Base-by-base conservation (phyloP, 2,113 vertebrate genomes). In the Rhinogobius similis region DNA sequence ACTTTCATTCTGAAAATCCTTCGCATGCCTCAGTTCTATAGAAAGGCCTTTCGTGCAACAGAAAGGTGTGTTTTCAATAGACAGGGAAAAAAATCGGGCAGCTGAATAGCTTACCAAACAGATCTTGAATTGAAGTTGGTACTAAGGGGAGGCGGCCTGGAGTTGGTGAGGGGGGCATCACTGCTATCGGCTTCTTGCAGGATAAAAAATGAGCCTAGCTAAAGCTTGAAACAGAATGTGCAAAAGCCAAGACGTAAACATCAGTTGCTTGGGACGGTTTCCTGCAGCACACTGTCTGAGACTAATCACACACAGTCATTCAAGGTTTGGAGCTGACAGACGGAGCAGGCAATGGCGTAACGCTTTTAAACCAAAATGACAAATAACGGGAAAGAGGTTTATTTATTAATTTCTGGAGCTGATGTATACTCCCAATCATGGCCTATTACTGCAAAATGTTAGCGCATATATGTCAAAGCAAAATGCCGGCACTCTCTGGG, bases 51-150 rank as follows among this genome's bases (percentile, higher is more conserved):
- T 79, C 67, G 65, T 72, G 85, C 83, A 79, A 84, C 86, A 92
- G 82, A 92, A 93, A 92, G 89, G 89, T 91, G 91, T 90, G 83
- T 85, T 92, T 91, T 92, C 88, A 92, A 91, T 78, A 77, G 88
- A 78, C 20, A 16, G 29, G 63, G 77, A 27, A 62, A 72, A 75
- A 74, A 78, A 70, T 67, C 9, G 20, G 72, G 73, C 62, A 67
- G 48, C 14, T 87, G 78, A 90, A 88, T 75, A 68, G 79, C 73
- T 76, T 67, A 81, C 82, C 74, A 83, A 86, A 81, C 66, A 81
- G 68, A 84, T 77, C 75, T 26, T 82, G 67, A 86, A 90, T 90
- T 83, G 55, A 58, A 81, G 62, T 76, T 46, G 63, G 62, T 18
- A 20, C 64, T 81, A 80, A 76, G 20, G 61, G 78, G 68, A 59